These are phyloP conservation scores for Coenonympha glycerion DNA, from an alignment of 2,888 invertebrate species.

Conservation along the genomic window DNA sequence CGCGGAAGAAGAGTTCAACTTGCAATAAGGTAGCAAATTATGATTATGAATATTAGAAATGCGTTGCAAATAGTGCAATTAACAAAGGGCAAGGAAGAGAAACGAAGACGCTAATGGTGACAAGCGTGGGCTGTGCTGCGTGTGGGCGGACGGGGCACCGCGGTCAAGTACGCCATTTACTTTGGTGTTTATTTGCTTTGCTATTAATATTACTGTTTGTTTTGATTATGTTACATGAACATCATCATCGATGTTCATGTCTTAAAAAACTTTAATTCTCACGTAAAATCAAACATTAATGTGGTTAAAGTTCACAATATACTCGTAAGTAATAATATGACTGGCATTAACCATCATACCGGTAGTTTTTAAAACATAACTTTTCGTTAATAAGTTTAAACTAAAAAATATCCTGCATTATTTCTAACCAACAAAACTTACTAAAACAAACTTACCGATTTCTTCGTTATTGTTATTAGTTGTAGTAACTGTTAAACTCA, in stretches of 20 bases:
- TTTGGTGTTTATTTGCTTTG: slow-evolving; percentile 18
- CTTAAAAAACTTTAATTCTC: too few relatives aligned
- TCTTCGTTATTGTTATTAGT: slow-evolving; percentile 47
- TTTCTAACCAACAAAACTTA: too few relatives aligned
- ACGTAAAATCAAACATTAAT: too few relatives aligned
- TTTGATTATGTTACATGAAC: slow-evolving; percentile 3
- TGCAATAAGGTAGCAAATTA: too few relatives aligned
- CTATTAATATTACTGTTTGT: slow-evolving; percentile 6
- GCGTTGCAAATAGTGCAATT: slow-evolving; percentile 37
- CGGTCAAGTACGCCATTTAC: slow-evolving; percentile 37
- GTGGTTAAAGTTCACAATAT: too few relatives aligned
- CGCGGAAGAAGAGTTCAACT: too few relatives aligned
- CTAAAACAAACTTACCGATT: slow-evolving; percentile 51
- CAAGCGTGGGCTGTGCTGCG: slow-evolving; percentile 33
- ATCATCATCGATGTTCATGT: too few relatives aligned
- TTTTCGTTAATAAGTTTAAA: too few relatives aligned
- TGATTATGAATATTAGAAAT: background rate
- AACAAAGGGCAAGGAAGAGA: slow-evolving; percentile 38
- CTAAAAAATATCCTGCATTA: too few relatives aligned
- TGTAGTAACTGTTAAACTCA: slow-evolving; percentile 48
- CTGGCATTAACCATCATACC: too few relatives aligned
- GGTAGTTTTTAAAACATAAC: too few relatives aligned
- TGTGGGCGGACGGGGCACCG: slow-evolving; percentile 37
- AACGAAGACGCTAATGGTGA: slow-evolving; percentile 31
- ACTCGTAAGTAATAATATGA: too few relatives aligned